Evolutionary conservation across 2,113 vertebrate species (phyloP).

Genomic region (Serilophus lunatus): DNA sequence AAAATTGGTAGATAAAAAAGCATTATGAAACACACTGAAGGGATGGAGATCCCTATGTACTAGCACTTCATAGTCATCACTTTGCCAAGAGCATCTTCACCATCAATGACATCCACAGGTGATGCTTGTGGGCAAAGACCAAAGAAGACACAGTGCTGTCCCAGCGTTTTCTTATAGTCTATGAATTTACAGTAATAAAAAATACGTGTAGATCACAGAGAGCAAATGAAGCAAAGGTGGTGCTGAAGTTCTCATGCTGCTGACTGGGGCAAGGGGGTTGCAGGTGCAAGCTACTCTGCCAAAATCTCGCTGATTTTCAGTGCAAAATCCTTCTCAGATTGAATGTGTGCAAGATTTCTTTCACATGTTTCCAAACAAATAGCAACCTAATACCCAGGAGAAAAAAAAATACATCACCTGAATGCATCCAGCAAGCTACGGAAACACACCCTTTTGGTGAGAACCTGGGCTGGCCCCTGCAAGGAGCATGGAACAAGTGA

Average conservation of each 20-base stretch:
- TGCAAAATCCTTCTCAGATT: not conserved
- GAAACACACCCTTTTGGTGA: not conserved
- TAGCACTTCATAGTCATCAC: not conserved
- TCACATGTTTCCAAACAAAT: accelerated
- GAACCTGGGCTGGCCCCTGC: not conserved
- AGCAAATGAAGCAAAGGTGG: not conserved
- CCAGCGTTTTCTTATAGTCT: not conserved
- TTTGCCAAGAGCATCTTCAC: not conserved
- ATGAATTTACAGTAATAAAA: not conserved
- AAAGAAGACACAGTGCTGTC: not conserved
- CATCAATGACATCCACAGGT: not conserved
- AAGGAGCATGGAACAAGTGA: not conserved
- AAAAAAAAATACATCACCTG: accelerated
- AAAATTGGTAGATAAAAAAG: not conserved
- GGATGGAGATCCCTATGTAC: not conserved
- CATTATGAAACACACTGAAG: not conserved
- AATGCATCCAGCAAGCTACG: not conserved
- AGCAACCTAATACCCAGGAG: not conserved
- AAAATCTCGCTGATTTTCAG: not conserved
- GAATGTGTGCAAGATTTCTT: not conserved
- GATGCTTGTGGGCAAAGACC: not conserved
- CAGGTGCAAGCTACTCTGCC: not conserved
- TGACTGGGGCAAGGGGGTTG: not conserved
- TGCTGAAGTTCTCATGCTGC: accelerated
- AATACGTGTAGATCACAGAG: accelerated